phyloP scores from a whole-genome alignment of 2,797 vertebrate species.

The Amphiprion clarkii region DNA sequence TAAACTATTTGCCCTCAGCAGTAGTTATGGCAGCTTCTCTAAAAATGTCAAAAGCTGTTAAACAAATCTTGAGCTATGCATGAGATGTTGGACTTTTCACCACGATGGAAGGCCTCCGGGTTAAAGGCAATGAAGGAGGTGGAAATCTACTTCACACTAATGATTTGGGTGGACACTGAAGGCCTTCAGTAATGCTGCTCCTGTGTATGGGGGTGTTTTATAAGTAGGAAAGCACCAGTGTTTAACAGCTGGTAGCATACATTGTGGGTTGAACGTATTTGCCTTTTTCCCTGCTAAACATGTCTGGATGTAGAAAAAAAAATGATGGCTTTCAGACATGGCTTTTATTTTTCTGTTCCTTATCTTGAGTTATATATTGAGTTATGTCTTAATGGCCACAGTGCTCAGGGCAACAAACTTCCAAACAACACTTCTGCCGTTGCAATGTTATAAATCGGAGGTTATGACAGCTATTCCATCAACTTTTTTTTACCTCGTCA shows the following conservation, averaged over 20 bases:
- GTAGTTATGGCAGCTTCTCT: slow-evolving; percentile 5
- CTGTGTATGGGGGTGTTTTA: too few species aligned
- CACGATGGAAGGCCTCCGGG: slow-evolving; percentile 3
- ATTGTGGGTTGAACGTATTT: too few species aligned
- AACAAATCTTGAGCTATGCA: slow-evolving; percentile 14
- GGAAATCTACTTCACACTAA: neutral
- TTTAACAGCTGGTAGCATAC: too few species aligned
- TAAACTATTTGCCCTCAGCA: neutral
- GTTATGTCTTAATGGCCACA: neutral
- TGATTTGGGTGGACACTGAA: too few species aligned
- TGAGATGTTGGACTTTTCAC: slow-evolving; percentile 1
- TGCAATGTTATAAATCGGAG: too few species aligned
- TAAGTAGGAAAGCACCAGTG: too few species aligned
- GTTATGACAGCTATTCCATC: too few species aligned
- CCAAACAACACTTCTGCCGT: too few species aligned
- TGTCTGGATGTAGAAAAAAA: neutral
- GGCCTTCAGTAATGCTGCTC: neutral
- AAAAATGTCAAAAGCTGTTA: neutral
- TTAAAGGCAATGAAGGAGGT: neutral
- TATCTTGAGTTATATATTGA: neutral
- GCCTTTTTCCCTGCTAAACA: too few species aligned
- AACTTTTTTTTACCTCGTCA: too few species aligned
- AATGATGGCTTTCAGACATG: neutral
- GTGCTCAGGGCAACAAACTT: neutral
- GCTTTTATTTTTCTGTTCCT: neutral